phyloP scores from a whole-genome alignment of 2,888 invertebrate genomes.

The Tetragonula carbonaria region DNA sequence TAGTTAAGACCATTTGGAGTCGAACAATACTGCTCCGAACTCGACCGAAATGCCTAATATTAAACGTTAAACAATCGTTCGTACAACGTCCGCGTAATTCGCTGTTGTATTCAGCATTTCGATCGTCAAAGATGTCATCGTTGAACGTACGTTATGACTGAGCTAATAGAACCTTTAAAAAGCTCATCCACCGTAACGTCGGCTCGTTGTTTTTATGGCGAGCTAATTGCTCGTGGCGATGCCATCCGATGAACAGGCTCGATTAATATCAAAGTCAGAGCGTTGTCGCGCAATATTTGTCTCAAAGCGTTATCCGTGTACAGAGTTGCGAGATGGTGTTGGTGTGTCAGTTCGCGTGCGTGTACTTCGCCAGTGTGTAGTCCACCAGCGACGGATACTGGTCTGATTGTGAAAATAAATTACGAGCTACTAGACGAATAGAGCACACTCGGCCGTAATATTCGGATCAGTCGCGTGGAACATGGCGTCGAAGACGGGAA shows the following conservation, averaged over 20 bases:
- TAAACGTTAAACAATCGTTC: too few relatives aligned
- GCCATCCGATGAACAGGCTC: background rate
- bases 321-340: slow-evolving; percentile 30
- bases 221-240: slow-evolving; percentile 1
- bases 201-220: background rate
- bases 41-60: too few relatives aligned
- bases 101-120: background rate
- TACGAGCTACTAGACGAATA: slow-evolving; percentile 52
- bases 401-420: slow-evolving; percentile 63
- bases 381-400: slow-evolving; percentile 43
- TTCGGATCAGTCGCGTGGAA: slow-evolving; percentile 54
- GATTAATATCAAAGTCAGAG: slow-evolving; percentile 44
- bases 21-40: background rate
- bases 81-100: background rate
- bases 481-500: slow-evolving; percentile 32
- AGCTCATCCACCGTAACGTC: too few relatives aligned
- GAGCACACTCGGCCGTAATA: slow-evolving; percentile 48
- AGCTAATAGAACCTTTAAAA: background rate
- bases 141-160: background rate
- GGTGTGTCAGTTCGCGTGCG: slow-evolving; percentile 1
- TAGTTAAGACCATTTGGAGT: background rate
- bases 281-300: slow-evolving; percentile 18
- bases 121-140: background rate
- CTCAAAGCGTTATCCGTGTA: slow-evolving; percentile 20
- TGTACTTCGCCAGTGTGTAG: slow-evolving; percentile 34